Evolutionary conservation across 1,140 invertebrate species (phyloP).

Genomic region (Dolichoris vasculosae): DNA sequence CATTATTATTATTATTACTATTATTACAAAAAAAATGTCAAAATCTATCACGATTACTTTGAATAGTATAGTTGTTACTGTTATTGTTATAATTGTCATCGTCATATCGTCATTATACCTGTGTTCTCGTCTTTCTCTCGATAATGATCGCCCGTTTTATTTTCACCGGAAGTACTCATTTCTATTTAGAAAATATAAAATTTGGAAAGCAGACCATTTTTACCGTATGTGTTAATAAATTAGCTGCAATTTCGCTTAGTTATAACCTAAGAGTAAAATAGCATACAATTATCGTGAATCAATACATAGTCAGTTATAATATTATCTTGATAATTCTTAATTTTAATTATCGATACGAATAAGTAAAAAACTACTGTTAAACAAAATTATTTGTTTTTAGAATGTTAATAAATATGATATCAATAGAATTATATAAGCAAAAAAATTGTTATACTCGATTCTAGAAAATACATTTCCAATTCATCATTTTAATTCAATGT

Average conservation of each 20-base stretch:
- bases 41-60: conserved; percentile 19
- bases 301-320: background rate
- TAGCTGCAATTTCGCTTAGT: background rate
- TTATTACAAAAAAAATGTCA: conserved; percentile 20
- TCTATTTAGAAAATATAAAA: background rate
- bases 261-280: background rate
- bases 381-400: no score
- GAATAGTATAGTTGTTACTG: conserved; percentile 47
- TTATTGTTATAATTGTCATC: conserved; percentile 47
- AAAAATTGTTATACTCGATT: no score
- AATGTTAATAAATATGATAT: no score
- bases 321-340: background rate
- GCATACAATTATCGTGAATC: background rate
- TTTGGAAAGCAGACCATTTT: background rate
- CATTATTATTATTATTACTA: conserved; percentile 30
- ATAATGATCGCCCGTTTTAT: background rate
- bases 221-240: background rate
- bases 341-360: background rate
- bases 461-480: no score
- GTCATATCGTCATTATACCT: conserved; percentile 21
- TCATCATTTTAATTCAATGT: no score
- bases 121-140: conserved; percentile 31
- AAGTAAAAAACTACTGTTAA: background rate
- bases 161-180: conserved; percentile 20
- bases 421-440: no score